These are phyloP conservation scores for Drosophila silvestris DNA, from an alignment of 2,888 invertebrate genomes.

Conservation along the genomic window DNA sequence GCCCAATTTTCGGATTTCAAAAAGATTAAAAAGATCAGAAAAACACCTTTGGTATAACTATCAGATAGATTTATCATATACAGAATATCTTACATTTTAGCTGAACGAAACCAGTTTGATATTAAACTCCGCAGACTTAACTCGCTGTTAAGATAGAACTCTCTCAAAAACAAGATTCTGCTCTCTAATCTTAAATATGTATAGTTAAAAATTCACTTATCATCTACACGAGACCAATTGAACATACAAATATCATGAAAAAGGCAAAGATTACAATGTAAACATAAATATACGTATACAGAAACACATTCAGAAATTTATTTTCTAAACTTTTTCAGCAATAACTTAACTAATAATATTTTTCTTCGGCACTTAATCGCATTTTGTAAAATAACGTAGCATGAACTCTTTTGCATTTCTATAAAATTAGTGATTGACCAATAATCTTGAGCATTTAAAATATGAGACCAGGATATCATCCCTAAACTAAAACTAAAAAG, in stretches of 20 bases:
- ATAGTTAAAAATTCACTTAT: not conserved
- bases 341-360: not conserved
- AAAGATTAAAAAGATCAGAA: not conserved
- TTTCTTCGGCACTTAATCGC: not conserved
- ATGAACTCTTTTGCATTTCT: not conserved
- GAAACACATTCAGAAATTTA: not conserved
- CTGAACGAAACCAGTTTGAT: not conserved
- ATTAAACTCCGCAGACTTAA: not conserved
- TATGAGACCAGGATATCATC: not conserved
- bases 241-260: not conserved
- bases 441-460: not conserved
- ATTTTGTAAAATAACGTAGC: not conserved
- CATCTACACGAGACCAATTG: not conserved
- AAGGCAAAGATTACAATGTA: not conserved
- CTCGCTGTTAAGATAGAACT: not conserved
- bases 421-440: not conserved
- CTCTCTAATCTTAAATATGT: not conserved
- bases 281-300: not conserved
- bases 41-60: too few relatives aligned
- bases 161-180: not conserved
- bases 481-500: too few relatives aligned
- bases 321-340: not conserved
- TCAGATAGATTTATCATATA: not conserved
- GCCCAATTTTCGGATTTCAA: not conserved
- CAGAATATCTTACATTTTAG: not conserved